These are phyloP conservation scores for Cyanocitta stelleri DNA, from an alignment of 2,113 vertebrate species.

Conservation along the genomic window DNA sequence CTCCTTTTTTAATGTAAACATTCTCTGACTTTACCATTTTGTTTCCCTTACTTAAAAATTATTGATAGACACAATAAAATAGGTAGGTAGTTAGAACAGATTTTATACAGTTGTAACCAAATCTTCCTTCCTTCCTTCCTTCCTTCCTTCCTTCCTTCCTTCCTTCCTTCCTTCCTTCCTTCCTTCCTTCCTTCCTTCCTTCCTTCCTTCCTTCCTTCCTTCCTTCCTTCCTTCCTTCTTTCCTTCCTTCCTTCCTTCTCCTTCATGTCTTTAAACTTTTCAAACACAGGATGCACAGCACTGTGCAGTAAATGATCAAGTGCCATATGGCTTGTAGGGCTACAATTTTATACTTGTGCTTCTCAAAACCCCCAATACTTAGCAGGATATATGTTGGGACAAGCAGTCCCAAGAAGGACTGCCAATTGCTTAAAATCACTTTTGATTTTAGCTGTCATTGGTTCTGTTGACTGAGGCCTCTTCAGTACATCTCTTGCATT, in stretches of 20 bases:
- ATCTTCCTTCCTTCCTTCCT: not conserved
- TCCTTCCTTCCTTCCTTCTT: too few relatives aligned
- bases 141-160: too few relatives aligned
- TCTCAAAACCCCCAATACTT: not conserved
- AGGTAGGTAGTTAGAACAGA: not conserved
- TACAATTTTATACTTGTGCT: not conserved
- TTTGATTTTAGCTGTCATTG: not conserved
- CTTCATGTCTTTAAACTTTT: not conserved
- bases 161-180: too few relatives aligned
- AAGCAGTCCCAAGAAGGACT: not conserved
- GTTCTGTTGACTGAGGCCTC: not conserved
- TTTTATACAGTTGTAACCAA: not conserved
- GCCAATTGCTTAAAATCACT: not conserved
- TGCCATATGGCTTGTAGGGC: not conserved
- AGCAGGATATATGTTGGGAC: not conserved
- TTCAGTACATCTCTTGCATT: not conserved
- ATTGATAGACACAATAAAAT: not conserved
- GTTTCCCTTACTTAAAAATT: not conserved
- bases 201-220: not conserved
- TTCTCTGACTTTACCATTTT: not conserved
- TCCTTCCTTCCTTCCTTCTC: not conserved
- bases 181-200: too few relatives aligned
- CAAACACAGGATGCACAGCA: not conserved
- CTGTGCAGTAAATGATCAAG: not conserved
- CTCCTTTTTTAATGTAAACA: not conserved